phyloP scores from a whole-genome alignment of 2,797 vertebrate species.

The Mormyrus hasselquistii region DNA sequence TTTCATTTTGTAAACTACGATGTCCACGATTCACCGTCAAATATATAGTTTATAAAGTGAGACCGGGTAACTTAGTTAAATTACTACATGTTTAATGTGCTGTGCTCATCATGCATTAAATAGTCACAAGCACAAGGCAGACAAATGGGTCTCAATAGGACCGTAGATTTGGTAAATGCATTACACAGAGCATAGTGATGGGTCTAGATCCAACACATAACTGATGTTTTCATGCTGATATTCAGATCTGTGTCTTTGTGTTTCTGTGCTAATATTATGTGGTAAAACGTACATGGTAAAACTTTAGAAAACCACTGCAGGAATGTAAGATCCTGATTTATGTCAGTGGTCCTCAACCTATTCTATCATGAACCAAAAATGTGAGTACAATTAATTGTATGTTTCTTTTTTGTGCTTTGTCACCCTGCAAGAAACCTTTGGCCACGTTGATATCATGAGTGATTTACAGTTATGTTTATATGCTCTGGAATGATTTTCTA shows the following conservation, averaged over 20 bases:
- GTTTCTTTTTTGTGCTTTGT: background rate
- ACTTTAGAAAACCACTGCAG: background rate
- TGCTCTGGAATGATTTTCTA: constrained; percentile 4
- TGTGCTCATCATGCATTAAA: background rate
- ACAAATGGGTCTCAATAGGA: background rate
- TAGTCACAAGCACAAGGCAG: background rate
- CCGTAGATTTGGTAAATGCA: background rate
- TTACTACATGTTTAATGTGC: background rate
- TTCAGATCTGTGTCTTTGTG: background rate
- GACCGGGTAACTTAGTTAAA: background rate
- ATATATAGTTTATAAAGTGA: background rate
- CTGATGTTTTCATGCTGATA: background rate
- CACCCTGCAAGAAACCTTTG: constrained; percentile 25
- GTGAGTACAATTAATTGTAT: background rate
- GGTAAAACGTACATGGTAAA: background rate
- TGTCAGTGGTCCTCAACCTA: background rate
- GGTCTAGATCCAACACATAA: constrained; percentile 4
- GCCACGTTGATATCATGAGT: constrained; percentile 13
- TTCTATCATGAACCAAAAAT: background rate
- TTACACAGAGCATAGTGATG: background rate
- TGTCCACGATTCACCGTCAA: background rate
- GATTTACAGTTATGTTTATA: background rate
- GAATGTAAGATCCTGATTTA: background rate
- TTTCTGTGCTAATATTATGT: background rate
- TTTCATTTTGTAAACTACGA: background rate